A percentile compares a stretch with the other conserved stretches of the same genome.
These are phyloP conservation scores for Saturnia japonica DNA, from an alignment of 2,888 invertebrate genomes.

Conservation along the genomic window DNA sequence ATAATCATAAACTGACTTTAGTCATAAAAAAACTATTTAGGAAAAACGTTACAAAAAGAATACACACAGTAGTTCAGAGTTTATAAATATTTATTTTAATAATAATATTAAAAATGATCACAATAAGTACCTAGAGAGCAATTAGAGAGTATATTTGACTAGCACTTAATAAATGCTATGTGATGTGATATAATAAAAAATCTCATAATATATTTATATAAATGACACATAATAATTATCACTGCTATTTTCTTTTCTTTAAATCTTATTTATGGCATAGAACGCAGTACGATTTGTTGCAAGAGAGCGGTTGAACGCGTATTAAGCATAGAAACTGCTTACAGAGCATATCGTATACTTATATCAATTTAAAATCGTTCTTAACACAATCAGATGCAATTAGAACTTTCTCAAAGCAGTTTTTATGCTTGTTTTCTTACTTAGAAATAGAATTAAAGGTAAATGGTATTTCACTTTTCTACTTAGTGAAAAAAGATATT, in stretches of 20 bases:
- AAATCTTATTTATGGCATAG: neutral
- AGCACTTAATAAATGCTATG: conserved; percentile 14
- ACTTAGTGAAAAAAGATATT: neutral
- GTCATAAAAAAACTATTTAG: neutral
- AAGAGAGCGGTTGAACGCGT: too few relatives aligned
- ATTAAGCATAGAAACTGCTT: too few relatives aligned
- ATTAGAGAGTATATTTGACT: conserved; percentile 7
- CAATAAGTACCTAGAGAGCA: conserved; percentile 3
- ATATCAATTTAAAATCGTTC: neutral
- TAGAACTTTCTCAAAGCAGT: neutral
- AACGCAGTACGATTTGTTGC: neutral
- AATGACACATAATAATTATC: neutral
- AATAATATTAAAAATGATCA: conserved; percentile 5
- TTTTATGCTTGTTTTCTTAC: neutral
- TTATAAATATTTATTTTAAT: conserved; percentile 5
- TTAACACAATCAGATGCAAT: neutral
- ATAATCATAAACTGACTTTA: too few relatives aligned
- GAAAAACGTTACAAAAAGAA: neutral
- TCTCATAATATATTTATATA: neutral
- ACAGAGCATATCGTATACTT: too few relatives aligned
- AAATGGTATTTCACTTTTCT: neutral
- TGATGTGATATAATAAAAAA: neutral
- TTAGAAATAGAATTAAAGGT: neutral
- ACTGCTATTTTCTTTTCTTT: neutral
- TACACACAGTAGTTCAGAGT: neutral